A percentile compares a stretch with the other conserved stretches of the same genome.
phyloP scores from a whole-genome alignment of 2,113 vertebrate genomes.

The Bettongia penicillata region DNA sequence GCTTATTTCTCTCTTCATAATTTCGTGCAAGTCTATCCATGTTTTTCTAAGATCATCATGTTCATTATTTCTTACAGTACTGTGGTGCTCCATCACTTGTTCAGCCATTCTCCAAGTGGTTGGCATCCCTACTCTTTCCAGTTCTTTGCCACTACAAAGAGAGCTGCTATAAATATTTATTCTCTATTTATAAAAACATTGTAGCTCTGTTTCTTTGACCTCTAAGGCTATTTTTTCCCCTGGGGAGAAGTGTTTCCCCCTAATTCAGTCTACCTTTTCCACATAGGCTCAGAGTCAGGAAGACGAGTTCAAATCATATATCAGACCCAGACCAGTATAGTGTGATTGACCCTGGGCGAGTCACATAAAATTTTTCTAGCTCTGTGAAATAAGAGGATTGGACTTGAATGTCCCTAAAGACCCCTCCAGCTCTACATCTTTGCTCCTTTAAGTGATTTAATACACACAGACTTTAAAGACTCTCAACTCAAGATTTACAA shows the following conservation, averaged over 20 bases:
- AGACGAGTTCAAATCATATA: background rate
- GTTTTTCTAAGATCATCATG: background rate
- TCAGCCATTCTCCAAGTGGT: background rate
- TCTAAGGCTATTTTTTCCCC: background rate
- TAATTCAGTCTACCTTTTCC: background rate
- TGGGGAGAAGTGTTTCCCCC: background rate
- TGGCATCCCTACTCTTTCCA: background rate
- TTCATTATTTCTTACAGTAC: background rate
- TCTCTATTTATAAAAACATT: background rate
- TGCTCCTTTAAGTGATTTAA: slow-evolving; percentile 20
- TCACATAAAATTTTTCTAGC: background rate
- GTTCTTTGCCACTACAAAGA: background rate
- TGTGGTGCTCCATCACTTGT: background rate
- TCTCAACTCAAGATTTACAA: background rate
- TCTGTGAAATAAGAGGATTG: background rate
- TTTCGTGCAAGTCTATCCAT: background rate
- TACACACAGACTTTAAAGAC: slow-evolving; percentile 54
- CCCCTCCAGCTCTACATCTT: background rate
- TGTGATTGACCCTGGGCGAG: background rate
- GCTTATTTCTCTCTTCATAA: background rate
- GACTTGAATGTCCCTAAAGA: background rate
- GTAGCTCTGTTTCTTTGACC: background rate
- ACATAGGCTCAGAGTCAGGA: background rate
- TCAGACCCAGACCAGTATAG: background rate
- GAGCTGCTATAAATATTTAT: background rate